Evolutionary conservation across 2,113 vertebrate species (phyloP), one percentile per base, ranked within the genome.

Genomic region (Asarcornis scutulata): DNA sequence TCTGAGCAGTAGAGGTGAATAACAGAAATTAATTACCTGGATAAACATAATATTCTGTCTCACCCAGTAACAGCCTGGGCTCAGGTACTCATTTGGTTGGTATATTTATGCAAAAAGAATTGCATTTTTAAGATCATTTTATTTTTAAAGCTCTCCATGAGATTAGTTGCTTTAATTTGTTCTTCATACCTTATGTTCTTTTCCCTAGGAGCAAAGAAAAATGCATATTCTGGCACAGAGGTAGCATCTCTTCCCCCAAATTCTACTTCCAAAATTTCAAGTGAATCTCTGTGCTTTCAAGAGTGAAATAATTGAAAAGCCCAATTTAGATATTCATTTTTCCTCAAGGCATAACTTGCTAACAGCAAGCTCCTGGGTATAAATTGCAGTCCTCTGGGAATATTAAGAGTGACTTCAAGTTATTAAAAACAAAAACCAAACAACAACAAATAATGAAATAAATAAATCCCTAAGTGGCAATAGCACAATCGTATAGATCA

Each of bases 301-400:
- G 38, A 84, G 36, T 21, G 64, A 84, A 75, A 71, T 82, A 89
- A 91, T 15, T 89, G 56, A 92, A 86, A 31, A 71, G 22, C 8
- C 32, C 17, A 86, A 7, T 53, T n/a, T 72, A 9, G 0, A 15
- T 44, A 50, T 83, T 86, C 25, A 32, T 84, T 92, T 84, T 69
- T 91, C 71, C 52, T 87, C n/a, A 91, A 91, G 80, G 79, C 21
- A 96, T 66, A 72, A 53, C 50, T 92, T 86, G 25, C 29, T 89
- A 75, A 58, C 17, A 92, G 34, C 52, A 88, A 71, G 23, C 25
- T 93, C 25, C 80, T 88, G 59, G 5, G 25, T 74, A 84, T 93
- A 83, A 92, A 84, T 83, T 13, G 1, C 68, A 63, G 50, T 73
- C 36, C 11, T 95, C 29, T 82, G 79, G 38, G 48, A 94, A 52